Percentiles rank a stretch among this genome's conserved stretches.
Conservation (phyloP, 2,113 vertebrate genomes). For the Pelodiscus sinensis region DNA sequence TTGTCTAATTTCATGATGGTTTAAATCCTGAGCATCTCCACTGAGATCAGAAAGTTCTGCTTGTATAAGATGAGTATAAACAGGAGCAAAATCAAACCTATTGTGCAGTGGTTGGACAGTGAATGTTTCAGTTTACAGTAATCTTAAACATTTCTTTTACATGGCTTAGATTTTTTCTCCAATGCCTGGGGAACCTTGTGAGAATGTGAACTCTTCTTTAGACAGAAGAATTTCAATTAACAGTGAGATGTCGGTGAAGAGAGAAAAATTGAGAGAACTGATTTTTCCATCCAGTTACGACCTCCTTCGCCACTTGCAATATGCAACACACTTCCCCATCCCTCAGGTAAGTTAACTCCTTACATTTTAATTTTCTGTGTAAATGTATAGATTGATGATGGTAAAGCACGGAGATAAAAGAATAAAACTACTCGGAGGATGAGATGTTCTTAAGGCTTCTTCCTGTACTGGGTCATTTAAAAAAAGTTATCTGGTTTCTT, state of each 20-base stretch:
- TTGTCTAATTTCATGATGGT: background rate
- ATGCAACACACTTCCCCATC: constrained; percentile 79
- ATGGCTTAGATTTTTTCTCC: constrained; percentile 81
- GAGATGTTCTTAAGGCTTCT: background rate
- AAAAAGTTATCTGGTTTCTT: background rate
- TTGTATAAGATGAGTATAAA: background rate
- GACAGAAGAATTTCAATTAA: constrained; percentile 71
- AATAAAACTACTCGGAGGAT: background rate
- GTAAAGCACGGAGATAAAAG: fast-evolving
- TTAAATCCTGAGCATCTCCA: background rate
- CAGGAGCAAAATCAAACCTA: background rate
- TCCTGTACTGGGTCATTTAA: background rate
- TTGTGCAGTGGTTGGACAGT: background rate
- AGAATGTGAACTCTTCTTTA: constrained; percentile 69
- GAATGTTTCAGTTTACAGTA: constrained; percentile 43
- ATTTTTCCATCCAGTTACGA: constrained; percentile 81
- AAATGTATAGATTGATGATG: background rate
- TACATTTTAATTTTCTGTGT: fast-evolving
- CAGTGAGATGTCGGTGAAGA: constrained; percentile 75
- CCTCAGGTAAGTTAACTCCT: constrained; percentile 72
- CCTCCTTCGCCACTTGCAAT: constrained; percentile 80
- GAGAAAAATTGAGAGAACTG: constrained; percentile 71
- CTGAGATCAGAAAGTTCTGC: background rate
- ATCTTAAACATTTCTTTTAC: constrained; percentile 71
- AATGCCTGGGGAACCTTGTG: constrained; percentile 77